Evolutionary conservation across 2,797 vertebrate species (phyloP).

Genomic region (Poeciliopsis presidionis): DNA sequence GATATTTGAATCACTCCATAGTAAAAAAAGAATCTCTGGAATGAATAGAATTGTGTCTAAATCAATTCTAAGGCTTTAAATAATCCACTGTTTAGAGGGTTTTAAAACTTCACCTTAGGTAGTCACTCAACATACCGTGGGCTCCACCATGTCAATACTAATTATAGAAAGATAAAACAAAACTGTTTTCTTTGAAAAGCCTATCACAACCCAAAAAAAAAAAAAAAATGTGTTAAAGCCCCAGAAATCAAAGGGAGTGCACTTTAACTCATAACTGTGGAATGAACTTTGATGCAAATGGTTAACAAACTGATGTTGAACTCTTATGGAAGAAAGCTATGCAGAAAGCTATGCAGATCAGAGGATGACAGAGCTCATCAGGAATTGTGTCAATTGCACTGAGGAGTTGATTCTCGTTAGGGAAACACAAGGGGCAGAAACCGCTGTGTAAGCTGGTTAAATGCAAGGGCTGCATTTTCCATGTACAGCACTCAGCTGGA

Average conservation of each 20-base stretch:
- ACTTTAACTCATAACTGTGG: not conserved
- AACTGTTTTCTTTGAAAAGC: not conserved
- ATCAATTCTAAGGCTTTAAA: not conserved
- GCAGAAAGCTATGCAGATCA: not conserved
- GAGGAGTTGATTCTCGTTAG: conserved; percentile 2
- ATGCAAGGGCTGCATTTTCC: conserved; percentile 4
- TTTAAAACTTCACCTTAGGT: not conserved
- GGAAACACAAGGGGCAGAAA: conserved; percentile 6
- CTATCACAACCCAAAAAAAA: not conserved
- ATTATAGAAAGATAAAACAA: not conserved
- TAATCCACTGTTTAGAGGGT: not conserved
- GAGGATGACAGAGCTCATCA: too few relatives aligned
- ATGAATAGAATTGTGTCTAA: not conserved
- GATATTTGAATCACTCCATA: not conserved
- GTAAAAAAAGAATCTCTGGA: not conserved
- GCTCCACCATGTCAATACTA: not conserved
- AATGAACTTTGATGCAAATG: not conserved
- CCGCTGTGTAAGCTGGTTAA: conserved; percentile 7
- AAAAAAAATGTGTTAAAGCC: not conserved
- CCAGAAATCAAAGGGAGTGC: not conserved
- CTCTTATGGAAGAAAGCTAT: not conserved
- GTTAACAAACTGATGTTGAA: not conserved
- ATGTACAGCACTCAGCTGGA: not conserved
- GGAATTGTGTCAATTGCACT: not conserved
- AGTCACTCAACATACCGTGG: not conserved